Evolutionary conservation across 1,140 invertebrate species (phyloP).

Genomic region (Camponotus pennsylvanicus): DNA sequence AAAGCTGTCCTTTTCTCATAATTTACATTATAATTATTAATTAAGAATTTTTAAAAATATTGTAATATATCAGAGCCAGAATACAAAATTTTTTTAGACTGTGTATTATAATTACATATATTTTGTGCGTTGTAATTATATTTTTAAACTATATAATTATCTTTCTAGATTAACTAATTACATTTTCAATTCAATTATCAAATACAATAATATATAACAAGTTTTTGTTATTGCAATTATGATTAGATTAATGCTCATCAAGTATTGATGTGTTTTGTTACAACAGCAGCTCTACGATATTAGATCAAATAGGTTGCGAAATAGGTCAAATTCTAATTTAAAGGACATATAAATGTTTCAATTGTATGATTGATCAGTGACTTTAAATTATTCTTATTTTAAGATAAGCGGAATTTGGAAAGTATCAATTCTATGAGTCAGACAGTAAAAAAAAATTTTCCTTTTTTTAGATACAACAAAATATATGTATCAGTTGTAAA

Average conservation of each 20-base stretch:
- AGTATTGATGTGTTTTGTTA: neutral
- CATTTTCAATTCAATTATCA: neutral
- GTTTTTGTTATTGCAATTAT: neutral
- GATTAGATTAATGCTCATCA: constrained; percentile 25
- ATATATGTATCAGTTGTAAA: neutral
- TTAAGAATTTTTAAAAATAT: neutral
- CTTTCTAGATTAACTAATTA: neutral
- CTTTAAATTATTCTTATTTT: neutral
- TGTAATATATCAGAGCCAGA: neutral
- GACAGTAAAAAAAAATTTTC: neutral
- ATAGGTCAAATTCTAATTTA: constrained; percentile 39
- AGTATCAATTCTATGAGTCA: neutral
- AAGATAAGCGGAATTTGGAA: neutral
- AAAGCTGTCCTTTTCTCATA: neutral
- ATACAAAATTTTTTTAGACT: neutral
- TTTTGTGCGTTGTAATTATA: neutral
- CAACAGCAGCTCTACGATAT: neutral
- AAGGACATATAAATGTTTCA: neutral
- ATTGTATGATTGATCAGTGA: neutral
- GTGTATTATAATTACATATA: neutral
- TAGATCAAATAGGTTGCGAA: constrained; percentile 30
- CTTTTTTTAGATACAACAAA: neutral
- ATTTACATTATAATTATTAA: neutral
- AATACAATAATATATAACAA: too few species aligned
- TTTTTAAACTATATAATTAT: neutral